Evolutionary conservation across 2,797 vertebrate genomes (phyloP).

Genomic region (Rhabdophis nuchalis): DNA sequence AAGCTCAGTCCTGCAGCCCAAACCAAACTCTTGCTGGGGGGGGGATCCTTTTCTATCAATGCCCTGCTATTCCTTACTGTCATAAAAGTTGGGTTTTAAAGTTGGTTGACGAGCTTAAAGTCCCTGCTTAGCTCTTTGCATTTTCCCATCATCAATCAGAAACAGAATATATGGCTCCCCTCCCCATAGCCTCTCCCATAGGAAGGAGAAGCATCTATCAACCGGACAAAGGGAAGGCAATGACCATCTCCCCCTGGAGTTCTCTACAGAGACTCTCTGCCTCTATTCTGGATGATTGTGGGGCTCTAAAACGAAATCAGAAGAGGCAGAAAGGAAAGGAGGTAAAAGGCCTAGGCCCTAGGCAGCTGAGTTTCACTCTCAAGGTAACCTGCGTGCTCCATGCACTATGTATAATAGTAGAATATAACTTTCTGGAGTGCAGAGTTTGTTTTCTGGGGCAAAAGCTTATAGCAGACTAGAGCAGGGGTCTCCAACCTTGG

Average conservation of each 20-base stretch:
- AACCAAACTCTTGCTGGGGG: background rate
- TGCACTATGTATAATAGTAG: background rate
- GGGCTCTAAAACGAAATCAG: background rate
- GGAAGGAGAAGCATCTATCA: background rate
- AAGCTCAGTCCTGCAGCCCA: background rate
- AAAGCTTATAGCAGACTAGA: background rate
- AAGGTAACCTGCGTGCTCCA: background rate
- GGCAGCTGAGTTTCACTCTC: background rate
- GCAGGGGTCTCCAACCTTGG: background rate
- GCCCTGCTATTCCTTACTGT: background rate
- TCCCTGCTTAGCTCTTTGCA: background rate
- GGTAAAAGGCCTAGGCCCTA: background rate
- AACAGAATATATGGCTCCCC: background rate
- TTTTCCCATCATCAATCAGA: background rate
- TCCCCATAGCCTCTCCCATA: background rate
- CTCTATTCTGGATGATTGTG: background rate
- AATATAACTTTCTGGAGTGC: background rate
- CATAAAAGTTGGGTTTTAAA: background rate
- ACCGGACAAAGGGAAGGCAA: background rate
- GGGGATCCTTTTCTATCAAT: background rate
- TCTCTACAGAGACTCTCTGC: background rate
- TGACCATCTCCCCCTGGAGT: no score
- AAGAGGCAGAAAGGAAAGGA: background rate
- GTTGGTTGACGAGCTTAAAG: background rate
- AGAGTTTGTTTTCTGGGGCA: background rate